Base-by-base conservation (phyloP, 2,113 vertebrate genomes). In the Riparia riparia region DNA sequence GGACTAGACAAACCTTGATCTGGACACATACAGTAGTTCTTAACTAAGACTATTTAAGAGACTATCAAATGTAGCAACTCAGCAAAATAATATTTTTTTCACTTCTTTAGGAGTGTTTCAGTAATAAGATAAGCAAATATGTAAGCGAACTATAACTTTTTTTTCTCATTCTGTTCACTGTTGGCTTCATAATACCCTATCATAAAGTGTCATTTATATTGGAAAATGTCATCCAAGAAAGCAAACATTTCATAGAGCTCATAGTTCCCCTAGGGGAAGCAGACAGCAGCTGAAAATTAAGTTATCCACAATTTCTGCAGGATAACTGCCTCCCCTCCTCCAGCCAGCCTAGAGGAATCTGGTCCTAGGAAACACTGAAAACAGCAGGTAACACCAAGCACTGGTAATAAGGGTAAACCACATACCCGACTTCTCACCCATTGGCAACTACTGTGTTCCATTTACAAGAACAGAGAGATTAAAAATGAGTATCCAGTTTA, bases 221-320 rank as follows among this genome's bases (percentile, higher is more conserved):
- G 25, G 64, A 79, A 93, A 94, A 83, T 32, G 34, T 86, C 90
- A 95, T 47, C 47, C 63, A 73, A 83, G 54, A 88, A 92, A 90
- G 82, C 71, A 96, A 95, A 93, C 47, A 92, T 80, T 93, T 83
- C 82, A 63, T 8, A 80, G 58, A 86, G 32, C 26, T 63, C 11
- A 1, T 7, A 68, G 68, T 49, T 88, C 82, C 64, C 64, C 68
- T 15, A 21, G 12, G 21, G 42, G 15, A 90, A 70, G 64, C 39
- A 93, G 39, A 61, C 44, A 54, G 74, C 70, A 94, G 77, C 56
- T 32, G 71, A 87, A 93, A 95, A 76, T 85, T 66, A 61, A 85
- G 58, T 60, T 44, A 88, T 29, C 39, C 41, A 37, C 34, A 65
- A 56, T 76, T 91, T 66, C 79, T 96, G 79, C 60, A 60, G n/a